phyloP scores from a whole-genome alignment of 2,888 invertebrate genomes.

The Tethea ocularis region DNA sequence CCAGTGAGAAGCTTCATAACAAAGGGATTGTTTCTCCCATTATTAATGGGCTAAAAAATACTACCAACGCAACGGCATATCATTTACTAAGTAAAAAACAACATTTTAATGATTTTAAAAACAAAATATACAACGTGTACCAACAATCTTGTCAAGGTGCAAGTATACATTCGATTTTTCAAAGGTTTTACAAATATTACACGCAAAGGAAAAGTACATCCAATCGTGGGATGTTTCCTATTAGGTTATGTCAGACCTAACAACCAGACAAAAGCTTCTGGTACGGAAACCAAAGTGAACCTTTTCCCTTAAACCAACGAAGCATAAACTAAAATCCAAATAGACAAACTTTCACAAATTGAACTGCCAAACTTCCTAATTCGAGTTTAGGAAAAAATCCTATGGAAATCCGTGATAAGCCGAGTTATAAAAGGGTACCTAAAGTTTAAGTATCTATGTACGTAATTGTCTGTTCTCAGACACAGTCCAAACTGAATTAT shows the following conservation, averaged over 20 bases:
- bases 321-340: constrained; percentile 6
- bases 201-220: background rate
- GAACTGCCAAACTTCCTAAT: constrained; percentile 7
- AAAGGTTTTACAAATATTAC: background rate
- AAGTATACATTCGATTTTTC: too few relatives aligned
- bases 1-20: background rate
- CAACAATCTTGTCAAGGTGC: too few relatives aligned
- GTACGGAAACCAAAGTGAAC: background rate
- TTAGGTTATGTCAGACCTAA: constrained; percentile 22
- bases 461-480: background rate
- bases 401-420: background rate
- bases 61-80: background rate
- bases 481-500: background rate
- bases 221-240: constrained; percentile 21
- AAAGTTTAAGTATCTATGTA: background rate
- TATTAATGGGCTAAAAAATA: background rate
- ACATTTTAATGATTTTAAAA: too few relatives aligned
- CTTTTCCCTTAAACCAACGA: constrained; percentile 7
- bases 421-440: background rate
- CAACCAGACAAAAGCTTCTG: constrained; percentile 12
- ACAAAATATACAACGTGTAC: too few relatives aligned
- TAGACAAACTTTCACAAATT: constrained; percentile 7
- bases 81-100: too few relatives aligned
- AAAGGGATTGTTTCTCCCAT: background rate
- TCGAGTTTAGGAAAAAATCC: constrained; percentile 5